phyloP scores from a whole-genome alignment of 2,113 vertebrate genomes.

The Proterorhinus semilunaris region DNA sequence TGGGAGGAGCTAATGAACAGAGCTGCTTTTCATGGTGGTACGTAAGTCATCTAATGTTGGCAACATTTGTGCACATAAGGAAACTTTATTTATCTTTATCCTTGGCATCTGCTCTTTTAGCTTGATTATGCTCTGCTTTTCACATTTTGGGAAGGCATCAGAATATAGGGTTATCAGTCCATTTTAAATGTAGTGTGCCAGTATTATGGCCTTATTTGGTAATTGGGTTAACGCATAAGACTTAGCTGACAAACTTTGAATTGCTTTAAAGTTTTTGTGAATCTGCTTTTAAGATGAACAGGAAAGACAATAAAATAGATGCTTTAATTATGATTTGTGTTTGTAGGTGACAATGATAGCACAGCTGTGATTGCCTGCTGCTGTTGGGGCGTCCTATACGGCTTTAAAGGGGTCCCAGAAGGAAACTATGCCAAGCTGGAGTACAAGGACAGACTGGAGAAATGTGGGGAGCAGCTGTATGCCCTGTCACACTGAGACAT shows the following conservation, averaged over 20 bases:
- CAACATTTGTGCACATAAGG: background rate
- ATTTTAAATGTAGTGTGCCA: no score
- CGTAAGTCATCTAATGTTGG: background rate
- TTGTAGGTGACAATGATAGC: slow-evolving; percentile 81
- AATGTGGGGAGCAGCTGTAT: slow-evolving; percentile 52
- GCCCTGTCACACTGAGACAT: slow-evolving; percentile 51
- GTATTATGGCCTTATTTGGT: no score
- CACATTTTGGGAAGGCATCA: no score
- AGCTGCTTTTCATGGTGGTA: slow-evolving; percentile 81
- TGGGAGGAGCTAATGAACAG: slow-evolving; percentile 82
- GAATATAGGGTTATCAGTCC: no score
- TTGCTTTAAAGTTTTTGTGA: no score
- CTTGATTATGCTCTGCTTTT: no score
- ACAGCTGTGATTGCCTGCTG: slow-evolving; percentile 81
- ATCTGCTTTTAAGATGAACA: background rate
- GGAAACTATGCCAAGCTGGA: slow-evolving; percentile 78
- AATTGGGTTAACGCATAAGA: no score
- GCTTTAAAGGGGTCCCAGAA: slow-evolving; percentile 69
- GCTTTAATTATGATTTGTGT: background rate
- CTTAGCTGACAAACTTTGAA: no score
- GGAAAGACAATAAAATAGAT: background rate
- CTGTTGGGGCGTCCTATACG: slow-evolving; percentile 80
- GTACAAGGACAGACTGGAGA: slow-evolving; percentile 72
- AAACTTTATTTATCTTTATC: background rate
- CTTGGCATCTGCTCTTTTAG: no score